Evolutionary conservation across 2,888 invertebrate species (phyloP).

Genomic region (Melitaea athalia): DNA sequence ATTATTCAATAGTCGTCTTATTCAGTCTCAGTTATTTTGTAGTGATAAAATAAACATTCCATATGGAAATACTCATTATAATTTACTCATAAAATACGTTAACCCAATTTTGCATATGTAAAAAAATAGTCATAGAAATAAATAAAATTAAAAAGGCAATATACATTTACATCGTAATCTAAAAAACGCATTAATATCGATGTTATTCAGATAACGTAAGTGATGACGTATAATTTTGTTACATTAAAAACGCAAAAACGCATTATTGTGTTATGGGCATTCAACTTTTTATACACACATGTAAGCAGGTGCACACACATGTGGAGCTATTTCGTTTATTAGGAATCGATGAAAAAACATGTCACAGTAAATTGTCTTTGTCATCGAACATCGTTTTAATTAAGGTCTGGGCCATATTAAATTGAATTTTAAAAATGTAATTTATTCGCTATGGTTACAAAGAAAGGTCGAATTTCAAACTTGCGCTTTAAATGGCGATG

Average conservation of each 20-base stretch:
- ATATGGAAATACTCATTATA: neutral
- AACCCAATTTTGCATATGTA: neutral
- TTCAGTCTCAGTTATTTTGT: too few species aligned
- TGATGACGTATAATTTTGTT: conserved; percentile 46
- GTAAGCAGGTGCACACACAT: conserved; percentile 61
- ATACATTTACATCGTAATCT: neutral
- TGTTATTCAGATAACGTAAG: neutral
- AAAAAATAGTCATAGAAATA: neutral
- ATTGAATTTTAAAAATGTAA: conserved; percentile 14
- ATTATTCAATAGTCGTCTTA: too few species aligned
- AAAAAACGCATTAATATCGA: neutral
- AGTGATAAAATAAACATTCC: too few species aligned
- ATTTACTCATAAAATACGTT: neutral
- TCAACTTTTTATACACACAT: conserved; percentile 51
- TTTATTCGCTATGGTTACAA: neutral
- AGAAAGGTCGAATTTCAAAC: neutral
- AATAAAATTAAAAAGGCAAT: neutral
- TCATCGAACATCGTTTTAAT: conserved; percentile 19
- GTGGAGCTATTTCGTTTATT: conserved; percentile 28
- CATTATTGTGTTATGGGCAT: conserved; percentile 55
- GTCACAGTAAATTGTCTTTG: conserved; percentile 9
- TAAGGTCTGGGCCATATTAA: conserved; percentile 11
- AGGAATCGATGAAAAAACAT: conserved; percentile 14
- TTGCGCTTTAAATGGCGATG: neutral
- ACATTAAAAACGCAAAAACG: conserved; percentile 45